A percentile compares a stretch with the other conserved stretches of the same genome.
phyloP scores from a whole-genome alignment of 2,113 vertebrate genomes.

The Corydoras sp. region DNA sequence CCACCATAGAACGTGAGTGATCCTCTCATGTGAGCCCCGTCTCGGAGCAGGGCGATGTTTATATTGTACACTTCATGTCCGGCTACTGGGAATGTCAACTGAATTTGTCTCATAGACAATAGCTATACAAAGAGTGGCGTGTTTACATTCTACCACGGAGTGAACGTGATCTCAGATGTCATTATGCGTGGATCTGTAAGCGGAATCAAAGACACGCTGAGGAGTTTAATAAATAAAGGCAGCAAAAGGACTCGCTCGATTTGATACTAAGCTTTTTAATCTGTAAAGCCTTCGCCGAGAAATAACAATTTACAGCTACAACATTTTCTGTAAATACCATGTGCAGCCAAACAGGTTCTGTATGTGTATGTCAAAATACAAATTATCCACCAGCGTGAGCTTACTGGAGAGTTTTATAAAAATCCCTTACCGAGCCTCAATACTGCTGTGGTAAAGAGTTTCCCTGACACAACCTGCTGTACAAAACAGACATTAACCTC shows the following conservation, averaged over 20 bases:
- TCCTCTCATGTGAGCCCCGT: conserved; percentile 7
- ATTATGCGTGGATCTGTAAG: conserved; percentile 2
- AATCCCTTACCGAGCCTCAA: conserved; percentile 36
- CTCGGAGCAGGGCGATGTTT: conserved; percentile 16
- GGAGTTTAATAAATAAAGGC: background rate
- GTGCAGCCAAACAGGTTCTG: conserved; percentile 16
- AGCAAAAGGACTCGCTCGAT: background rate
- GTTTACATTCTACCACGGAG: conserved; percentile 15
- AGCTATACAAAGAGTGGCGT: conserved; percentile 6
- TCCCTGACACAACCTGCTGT: conserved; percentile 34
- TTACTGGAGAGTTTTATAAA: conserved; percentile 35
- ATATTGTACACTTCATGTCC: conserved; percentile 23
- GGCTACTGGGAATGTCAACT: conserved; percentile 25
- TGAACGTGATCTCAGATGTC: conserved; percentile 17
- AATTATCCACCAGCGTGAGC: conserved; percentile 33
- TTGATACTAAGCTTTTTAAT: conserved; percentile 9
- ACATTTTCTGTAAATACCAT: background rate
- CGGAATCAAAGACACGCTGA: background rate
- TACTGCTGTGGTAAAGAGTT: conserved; percentile 34
- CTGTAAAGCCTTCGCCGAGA: background rate
- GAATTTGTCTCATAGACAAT: conserved; percentile 16
- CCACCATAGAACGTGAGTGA: conserved; percentile 7
- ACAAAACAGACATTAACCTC: conserved; percentile 46
- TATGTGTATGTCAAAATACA: conserved; percentile 33
- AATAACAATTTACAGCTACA: background rate